phyloP scores from a whole-genome alignment of 37 sponge, comb jelly and placozoan genomes.

The Ephydatia muelleri region DNA sequence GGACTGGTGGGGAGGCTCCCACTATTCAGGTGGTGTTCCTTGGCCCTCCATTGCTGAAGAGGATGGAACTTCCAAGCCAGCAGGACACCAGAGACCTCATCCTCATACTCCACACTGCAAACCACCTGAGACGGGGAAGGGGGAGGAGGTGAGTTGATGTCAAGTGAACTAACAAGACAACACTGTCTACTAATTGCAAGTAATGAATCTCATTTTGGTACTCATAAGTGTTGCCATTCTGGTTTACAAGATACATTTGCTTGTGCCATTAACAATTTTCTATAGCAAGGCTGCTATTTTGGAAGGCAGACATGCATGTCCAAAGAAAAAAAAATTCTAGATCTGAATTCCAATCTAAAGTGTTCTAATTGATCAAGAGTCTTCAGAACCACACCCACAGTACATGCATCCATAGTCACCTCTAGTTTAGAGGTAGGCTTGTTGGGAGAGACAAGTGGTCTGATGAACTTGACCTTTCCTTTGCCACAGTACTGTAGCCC shows the following conservation, averaged over 20 bases:
- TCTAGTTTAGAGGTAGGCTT: conserved; percentile 10
- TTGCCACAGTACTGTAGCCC: conserved; percentile 73
- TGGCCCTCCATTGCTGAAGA: conserved; percentile 3
- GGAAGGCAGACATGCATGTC: too few species aligned
- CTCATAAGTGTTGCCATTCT: too few species aligned
- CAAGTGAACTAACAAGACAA: not conserved
- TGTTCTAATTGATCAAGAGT: too few species aligned
- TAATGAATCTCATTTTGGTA: not conserved
- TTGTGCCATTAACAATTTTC: not conserved
- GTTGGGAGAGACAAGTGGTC: conserved; percentile 29
- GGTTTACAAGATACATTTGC: not conserved
- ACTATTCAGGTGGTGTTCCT: not conserved
- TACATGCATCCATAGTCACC: not conserved
- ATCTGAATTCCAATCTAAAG: too few species aligned
- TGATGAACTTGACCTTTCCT: conserved; percentile 60
- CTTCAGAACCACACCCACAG: too few species aligned
- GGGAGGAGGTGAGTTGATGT: not conserved
- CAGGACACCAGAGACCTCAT: conserved; percentile 57
- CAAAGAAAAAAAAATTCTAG: too few species aligned
- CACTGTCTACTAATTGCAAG: not conserved
- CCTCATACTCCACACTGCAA: conserved; percentile 72
- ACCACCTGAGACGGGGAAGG: conserved; percentile 24
- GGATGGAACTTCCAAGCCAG: conserved; percentile 65
- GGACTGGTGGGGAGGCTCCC: not conserved
- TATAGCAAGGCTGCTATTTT: too few species aligned